Percentiles rank a stretch among this genome's conserved stretches.
These are phyloP conservation scores for Cyanoramphus novaezelandiae DNA, from an alignment of 2,113 vertebrate species.

Conservation along the genomic window DNA sequence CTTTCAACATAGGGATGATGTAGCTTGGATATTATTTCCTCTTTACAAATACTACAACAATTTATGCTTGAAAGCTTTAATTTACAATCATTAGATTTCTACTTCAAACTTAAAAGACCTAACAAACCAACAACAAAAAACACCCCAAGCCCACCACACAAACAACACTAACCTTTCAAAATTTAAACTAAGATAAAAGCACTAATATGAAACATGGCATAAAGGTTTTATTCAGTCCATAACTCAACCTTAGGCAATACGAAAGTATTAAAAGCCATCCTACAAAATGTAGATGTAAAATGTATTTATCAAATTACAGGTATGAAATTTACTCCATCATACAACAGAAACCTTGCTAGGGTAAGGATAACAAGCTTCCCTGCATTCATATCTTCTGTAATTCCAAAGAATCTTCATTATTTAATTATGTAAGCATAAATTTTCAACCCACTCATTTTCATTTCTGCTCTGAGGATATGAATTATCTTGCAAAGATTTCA, in stretches of 20 bases:
- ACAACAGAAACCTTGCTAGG: background rate
- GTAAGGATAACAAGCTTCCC: background rate
- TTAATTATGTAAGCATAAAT: conserved; percentile 29
- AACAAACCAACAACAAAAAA: background rate
- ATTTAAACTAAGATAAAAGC: background rate
- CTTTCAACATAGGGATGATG: background rate
- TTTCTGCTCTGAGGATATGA: conserved; percentile 19
- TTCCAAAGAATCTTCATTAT: conserved; percentile 13
- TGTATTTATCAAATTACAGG: background rate
- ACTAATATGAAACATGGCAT: background rate
- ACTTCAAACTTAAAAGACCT: background rate
- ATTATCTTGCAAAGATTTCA: conserved; percentile 10
- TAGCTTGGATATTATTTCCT: background rate
- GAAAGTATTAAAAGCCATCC: background rate
- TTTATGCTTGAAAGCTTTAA: background rate
- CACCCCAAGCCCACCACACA: background rate
- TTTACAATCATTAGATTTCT: background rate
- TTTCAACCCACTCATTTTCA: conserved; percentile 19
- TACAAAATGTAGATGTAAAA: background rate
- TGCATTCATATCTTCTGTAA: background rate
- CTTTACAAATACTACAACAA: background rate
- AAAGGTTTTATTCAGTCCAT: background rate
- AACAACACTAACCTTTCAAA: background rate
- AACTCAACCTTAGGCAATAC: background rate
- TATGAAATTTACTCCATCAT: background rate